Conservation (phyloP, 2,113 vertebrate species). For the Bubo blakistoni region DNA sequence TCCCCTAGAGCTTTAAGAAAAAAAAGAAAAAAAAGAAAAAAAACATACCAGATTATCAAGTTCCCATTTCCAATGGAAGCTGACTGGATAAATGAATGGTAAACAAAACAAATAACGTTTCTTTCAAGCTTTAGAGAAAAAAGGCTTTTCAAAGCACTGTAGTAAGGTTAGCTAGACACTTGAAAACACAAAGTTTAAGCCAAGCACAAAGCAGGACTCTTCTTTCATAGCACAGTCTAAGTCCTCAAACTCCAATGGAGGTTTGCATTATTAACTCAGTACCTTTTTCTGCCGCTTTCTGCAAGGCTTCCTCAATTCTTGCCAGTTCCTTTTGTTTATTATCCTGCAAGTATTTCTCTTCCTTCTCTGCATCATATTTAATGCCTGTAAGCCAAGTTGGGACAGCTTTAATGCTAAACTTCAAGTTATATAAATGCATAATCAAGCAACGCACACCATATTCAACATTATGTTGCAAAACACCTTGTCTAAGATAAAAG, state of each 20-base stretch:
- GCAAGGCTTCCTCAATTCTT: slow-evolving; percentile 91
- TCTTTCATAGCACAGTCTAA: not conserved
- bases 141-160: not conserved
- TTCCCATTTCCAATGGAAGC: not conserved
- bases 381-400: slow-evolving; percentile 74
- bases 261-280: not conserved
- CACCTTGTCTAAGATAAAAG: not conserved
- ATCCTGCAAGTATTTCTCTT: slow-evolving; percentile 89
- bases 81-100: not conserved
- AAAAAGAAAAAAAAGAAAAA: no score
- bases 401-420: not conserved
- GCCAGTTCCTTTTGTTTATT: slow-evolving; percentile 89
- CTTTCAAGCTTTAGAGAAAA: not conserved
- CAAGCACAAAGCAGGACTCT: not conserved
- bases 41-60: not conserved
- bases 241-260: not conserved
- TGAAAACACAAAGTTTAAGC: not conserved
- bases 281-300: slow-evolving; percentile 87
- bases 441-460: not conserved
- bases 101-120: not conserved
- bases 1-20: not conserved
- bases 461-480: not conserved
- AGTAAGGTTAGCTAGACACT: not conserved
- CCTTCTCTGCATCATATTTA: slow-evolving; percentile 91
- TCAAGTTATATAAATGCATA: not conserved